phyloP scores from a whole-genome alignment of 2,888 invertebrate genomes.

The Catocala sponsa region DNA sequence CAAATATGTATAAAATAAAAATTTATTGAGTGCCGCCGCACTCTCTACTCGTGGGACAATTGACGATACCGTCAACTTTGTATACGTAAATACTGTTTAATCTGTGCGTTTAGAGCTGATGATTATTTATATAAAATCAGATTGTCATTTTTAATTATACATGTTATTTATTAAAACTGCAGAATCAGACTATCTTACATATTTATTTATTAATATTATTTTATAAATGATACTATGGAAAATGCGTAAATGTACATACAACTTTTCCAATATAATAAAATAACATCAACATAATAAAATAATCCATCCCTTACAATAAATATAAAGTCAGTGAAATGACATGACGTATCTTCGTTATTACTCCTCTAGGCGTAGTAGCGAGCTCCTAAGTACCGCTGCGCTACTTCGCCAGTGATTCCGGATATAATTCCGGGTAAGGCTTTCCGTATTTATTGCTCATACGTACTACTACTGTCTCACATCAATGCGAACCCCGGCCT shows the following conservation, averaged over 20 bases:
- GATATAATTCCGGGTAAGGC: slow-evolving; percentile 78
- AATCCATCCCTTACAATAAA: slow-evolving; percentile 36
- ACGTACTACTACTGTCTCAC: slow-evolving; percentile 61
- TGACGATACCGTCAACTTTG: slow-evolving; percentile 14
- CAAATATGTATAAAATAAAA: slow-evolving; percentile 61
- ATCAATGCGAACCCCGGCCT: slow-evolving; percentile 60
- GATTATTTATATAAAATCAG: background rate
- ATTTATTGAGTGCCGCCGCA: slow-evolving; percentile 44
- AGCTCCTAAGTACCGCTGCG: slow-evolving; percentile 43
- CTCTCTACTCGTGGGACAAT: slow-evolving; percentile 32
- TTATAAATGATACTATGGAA: no score
- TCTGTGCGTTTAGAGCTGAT: background rate
- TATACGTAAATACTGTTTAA: background rate
- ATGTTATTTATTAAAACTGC: no score
- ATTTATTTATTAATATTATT: no score
- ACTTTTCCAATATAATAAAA: slow-evolving; percentile 1
- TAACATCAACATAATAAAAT: slow-evolving; percentile 15
- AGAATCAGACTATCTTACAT: no score
- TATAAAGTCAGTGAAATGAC: slow-evolving; percentile 45
- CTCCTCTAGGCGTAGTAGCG: slow-evolving; percentile 48
- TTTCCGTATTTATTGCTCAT: slow-evolving; percentile 79
- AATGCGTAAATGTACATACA: background rate
- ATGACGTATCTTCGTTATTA: slow-evolving; percentile 51
- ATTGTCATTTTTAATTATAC: no score
- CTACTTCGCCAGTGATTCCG: slow-evolving; percentile 60